Evolutionary conservation across 2,797 vertebrate species (phyloP).

Genomic region (Tragelaphus oryx): DNA sequence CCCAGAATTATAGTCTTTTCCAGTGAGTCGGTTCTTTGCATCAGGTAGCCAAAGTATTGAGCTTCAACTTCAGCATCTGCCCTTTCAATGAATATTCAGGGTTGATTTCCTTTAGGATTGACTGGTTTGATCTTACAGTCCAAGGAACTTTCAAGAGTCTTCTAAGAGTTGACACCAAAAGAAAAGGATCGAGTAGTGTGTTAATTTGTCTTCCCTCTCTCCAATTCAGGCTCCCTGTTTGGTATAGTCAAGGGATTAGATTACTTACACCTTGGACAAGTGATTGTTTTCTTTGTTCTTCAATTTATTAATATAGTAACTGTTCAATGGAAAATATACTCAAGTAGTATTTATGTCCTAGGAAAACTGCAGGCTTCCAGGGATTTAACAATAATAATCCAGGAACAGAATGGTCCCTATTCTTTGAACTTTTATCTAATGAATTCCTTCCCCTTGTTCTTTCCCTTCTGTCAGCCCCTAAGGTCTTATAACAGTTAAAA

Average conservation of each 20-base stretch:
- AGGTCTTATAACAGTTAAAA: constrained; percentile 20
- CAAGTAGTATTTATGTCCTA: background rate
- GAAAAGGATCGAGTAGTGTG: background rate
- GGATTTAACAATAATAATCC: background rate
- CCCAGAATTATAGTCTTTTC: background rate
- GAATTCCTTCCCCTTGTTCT: background rate
- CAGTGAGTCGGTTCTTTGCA: background rate
- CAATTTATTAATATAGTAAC: background rate
- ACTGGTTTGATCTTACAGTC: background rate
- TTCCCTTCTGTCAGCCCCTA: background rate
- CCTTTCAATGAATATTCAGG: background rate
- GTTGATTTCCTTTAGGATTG: background rate
- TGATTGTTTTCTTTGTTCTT: background rate
- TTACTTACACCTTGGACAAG: background rate
- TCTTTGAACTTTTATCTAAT: background rate
- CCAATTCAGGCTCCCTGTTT: background rate
- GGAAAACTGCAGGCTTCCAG: background rate
- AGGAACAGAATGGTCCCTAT: background rate
- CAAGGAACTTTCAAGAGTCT: background rate
- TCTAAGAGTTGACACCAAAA: background rate
- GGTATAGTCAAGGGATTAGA: background rate
- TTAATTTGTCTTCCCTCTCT: background rate
- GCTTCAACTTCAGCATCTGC: background rate
- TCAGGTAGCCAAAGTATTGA: background rate
- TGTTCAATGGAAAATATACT: background rate